These are phyloP conservation scores for Mungos mungo DNA, from an alignment of 2,113 vertebrate species.

Conservation along the genomic window DNA sequence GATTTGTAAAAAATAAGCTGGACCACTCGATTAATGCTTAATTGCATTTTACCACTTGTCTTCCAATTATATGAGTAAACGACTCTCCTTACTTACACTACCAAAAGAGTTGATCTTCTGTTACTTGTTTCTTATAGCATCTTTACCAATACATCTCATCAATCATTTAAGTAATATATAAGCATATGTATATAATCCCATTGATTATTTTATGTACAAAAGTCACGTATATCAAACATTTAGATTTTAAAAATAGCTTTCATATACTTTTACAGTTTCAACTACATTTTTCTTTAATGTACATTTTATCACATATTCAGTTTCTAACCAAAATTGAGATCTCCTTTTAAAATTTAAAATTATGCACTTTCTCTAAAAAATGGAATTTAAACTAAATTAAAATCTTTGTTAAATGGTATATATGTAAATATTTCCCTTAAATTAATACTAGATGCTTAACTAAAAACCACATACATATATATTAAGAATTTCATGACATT, in stretches of 20 bases:
- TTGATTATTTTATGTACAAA: neutral
- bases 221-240: neutral
- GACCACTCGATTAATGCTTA: neutral
- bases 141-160: neutral
- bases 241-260: neutral
- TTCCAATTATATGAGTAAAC: neutral
- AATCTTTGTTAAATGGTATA: neutral
- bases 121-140: neutral
- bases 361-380: neutral
- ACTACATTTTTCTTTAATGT: neutral
- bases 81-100: neutral
- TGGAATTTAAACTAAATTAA: conserved; percentile 13
- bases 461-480: neutral
- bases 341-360: neutral
- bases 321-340: neutral
- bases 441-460: neutral
- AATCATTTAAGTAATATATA: neutral
- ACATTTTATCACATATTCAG: neutral
- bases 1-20: neutral
- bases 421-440: neutral
- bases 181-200: neutral
- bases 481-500: neutral
- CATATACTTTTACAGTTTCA: neutral
- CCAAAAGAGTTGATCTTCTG: neutral
- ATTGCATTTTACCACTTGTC: neutral